A percentile compares a stretch with the other conserved stretches of the same genome.
These are phyloP conservation scores for Hydrozoanthus gracilis DNA, from an alignment of 92 coral and sea anemone genomes.

Conservation along the genomic window DNA sequence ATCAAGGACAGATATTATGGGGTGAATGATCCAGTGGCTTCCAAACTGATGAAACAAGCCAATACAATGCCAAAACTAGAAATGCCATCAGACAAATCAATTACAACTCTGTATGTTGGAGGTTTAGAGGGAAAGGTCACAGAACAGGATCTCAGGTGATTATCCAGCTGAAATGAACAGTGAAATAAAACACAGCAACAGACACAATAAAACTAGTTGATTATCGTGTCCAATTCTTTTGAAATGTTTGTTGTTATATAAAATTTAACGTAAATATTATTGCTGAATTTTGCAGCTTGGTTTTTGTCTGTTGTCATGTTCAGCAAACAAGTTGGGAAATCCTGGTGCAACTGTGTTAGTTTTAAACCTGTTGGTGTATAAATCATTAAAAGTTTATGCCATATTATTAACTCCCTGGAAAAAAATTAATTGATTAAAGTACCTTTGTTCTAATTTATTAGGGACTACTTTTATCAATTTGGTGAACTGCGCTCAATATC, in stretches of 20 bases:
- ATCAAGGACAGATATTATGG: constrained; percentile 99
- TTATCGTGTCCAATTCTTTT: too few relatives aligned
- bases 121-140: constrained; percentile 97
- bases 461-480: constrained; percentile 98
- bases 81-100: constrained; percentile 90
- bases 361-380: too few relatives aligned
- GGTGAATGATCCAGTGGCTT: constrained; percentile 96
- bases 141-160: constrained; percentile 95
- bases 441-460: constrained; percentile 9
- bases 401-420: too few relatives aligned
- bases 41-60: constrained; percentile 91
- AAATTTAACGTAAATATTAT: background rate
- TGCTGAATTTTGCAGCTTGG: too few relatives aligned
- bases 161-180: background rate
- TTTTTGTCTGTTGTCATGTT: too few relatives aligned
- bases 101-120: constrained; percentile 96
- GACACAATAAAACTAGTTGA: too few relatives aligned
- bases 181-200: background rate
- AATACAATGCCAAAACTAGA: constrained; percentile 86
- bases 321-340: too few relatives aligned
- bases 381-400: too few relatives aligned
- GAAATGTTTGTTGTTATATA: background rate
- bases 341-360: too few relatives aligned
- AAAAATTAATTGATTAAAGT: too few relatives aligned
- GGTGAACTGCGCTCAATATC: constrained; percentile 99